Percentiles rank a stretch among this genome's conserved stretches.
Conservation (phyloP, 2,888 invertebrate species). For the Microplitis manilae region DNA sequence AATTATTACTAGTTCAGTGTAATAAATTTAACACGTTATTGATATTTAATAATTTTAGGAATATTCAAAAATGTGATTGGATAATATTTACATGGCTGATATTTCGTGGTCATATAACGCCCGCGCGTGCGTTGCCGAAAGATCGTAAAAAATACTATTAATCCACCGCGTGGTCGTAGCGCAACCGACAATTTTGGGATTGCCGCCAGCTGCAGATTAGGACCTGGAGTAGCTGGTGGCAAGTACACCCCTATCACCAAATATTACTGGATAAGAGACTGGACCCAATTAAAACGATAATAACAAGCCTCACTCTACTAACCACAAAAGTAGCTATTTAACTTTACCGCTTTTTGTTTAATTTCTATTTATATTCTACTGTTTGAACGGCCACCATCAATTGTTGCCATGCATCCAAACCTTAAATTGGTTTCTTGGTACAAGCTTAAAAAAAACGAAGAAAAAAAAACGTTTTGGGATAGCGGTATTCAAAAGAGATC, state of each 20-base stretch:
- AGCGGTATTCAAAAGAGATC: not conserved
- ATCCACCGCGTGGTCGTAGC: slow-evolving; percentile 47
- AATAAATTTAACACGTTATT: not conserved
- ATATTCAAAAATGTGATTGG: not conserved
- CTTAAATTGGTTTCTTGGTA: not conserved
- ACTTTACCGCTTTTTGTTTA: slow-evolving; percentile 14
- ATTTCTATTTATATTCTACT: slow-evolving; percentile 14
- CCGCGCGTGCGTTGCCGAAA: slow-evolving; percentile 2
- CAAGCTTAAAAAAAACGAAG: not conserved
- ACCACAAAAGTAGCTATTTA: slow-evolving; percentile 50
- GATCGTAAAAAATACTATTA: slow-evolving; percentile 48
- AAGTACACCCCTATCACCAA: slow-evolving; percentile 58
- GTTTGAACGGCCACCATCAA: not conserved
- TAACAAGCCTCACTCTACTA: slow-evolving; percentile 61
- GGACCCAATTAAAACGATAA: slow-evolving; percentile 69
- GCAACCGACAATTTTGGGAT: slow-evolving; percentile 65
- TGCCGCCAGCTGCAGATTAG: slow-evolving; percentile 68
- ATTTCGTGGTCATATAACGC: slow-evolving; percentile 22
- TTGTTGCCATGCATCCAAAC: not conserved
- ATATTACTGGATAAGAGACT: slow-evolving; percentile 68
- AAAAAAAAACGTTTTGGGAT: not conserved
- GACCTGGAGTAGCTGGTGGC: slow-evolving; percentile 57
- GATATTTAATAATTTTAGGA: not conserved
- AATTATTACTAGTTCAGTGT: too few relatives aligned
- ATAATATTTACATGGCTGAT: slow-evolving; percentile 6